A percentile compares a stretch with the other conserved stretches of the same genome.
Evolutionary conservation across 2,113 vertebrate species (phyloP).

Genomic region (Neoarius graeffei): DNA sequence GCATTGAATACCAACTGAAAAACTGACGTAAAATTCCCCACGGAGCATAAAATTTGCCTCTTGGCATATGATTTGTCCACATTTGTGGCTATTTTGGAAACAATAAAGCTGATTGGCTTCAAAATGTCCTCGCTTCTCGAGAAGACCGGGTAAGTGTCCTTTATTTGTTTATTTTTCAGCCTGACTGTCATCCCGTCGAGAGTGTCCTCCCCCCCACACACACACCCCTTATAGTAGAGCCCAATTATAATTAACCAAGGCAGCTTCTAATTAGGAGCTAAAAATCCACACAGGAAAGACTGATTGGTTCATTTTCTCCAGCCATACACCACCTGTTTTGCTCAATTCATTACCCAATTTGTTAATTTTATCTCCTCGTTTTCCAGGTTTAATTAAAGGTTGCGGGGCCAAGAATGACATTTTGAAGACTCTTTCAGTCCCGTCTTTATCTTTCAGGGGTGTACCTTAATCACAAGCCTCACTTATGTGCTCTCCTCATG

Average conservation of each 20-base stretch:
- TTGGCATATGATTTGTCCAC: background rate
- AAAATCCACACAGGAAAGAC: constrained; percentile 76
- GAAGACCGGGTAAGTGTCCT: constrained; percentile 34
- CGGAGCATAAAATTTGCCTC: background rate
- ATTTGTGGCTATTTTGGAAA: constrained; percentile 46
- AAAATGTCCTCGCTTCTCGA: constrained; percentile 2
- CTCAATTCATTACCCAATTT: constrained; percentile 79
- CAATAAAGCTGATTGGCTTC: constrained; percentile 49
- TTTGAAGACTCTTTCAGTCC: constrained; percentile 68
- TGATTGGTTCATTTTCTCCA: constrained; percentile 80
- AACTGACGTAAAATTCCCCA: background rate
- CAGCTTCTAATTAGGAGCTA: constrained; percentile 78
- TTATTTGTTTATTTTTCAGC: constrained; percentile 71
- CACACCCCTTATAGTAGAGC: constrained; percentile 63
- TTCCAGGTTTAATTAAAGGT: constrained; percentile 75
- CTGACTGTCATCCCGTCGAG: constrained; percentile 67
- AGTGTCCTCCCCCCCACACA: background rate
- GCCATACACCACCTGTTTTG: constrained; percentile 79
- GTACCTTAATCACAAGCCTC: constrained; percentile 54
- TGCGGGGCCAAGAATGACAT: constrained; percentile 74
- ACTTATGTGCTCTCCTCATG: constrained; percentile 29
- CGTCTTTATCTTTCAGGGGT: constrained; percentile 56
- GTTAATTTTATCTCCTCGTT: constrained; percentile 76
- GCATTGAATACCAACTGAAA: background rate
- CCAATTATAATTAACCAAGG: constrained; percentile 80